phyloP scores from a whole-genome alignment of 2,797 vertebrate species.

The Sebastes elongatus region DNA sequence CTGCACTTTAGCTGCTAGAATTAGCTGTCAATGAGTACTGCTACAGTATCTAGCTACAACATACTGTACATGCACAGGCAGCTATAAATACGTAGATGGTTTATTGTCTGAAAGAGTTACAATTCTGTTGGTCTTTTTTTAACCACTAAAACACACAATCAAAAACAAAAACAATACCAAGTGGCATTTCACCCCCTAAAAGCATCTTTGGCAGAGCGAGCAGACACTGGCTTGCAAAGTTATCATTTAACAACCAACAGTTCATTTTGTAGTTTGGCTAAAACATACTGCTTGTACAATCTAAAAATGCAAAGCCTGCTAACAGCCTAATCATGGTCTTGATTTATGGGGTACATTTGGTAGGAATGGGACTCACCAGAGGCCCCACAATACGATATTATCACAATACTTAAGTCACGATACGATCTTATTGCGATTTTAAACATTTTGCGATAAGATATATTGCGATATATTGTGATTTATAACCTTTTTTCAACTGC shows the following conservation, averaged over 20 bases:
- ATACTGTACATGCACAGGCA: not conserved
- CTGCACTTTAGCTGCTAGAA: not conserved
- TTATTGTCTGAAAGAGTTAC: not conserved
- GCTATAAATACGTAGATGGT: not conserved
- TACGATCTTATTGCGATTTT: too few species aligned
- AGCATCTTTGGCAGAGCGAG: rapidly evolving
- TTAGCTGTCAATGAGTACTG: not conserved
- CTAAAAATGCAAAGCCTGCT: not conserved
- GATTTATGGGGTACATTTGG: not conserved
- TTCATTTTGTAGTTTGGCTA: not conserved
- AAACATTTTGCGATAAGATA: too few species aligned
- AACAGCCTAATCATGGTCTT: not conserved
- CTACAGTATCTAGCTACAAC: too few species aligned
- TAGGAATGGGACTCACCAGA: too few species aligned
- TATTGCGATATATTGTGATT: too few species aligned
- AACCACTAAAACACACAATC: not conserved
- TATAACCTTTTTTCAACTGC: too few species aligned
- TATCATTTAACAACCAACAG: not conserved
- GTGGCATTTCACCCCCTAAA: not conserved
- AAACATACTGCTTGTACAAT: not conserved
- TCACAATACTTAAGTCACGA: too few species aligned
- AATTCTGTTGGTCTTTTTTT: not conserved
- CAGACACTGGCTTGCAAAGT: not conserved
- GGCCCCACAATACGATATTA: too few species aligned
- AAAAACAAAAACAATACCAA: not conserved